Conservation (phyloP, 2,797 vertebrate genomes). For the Phoeniculus purpureus region DNA sequence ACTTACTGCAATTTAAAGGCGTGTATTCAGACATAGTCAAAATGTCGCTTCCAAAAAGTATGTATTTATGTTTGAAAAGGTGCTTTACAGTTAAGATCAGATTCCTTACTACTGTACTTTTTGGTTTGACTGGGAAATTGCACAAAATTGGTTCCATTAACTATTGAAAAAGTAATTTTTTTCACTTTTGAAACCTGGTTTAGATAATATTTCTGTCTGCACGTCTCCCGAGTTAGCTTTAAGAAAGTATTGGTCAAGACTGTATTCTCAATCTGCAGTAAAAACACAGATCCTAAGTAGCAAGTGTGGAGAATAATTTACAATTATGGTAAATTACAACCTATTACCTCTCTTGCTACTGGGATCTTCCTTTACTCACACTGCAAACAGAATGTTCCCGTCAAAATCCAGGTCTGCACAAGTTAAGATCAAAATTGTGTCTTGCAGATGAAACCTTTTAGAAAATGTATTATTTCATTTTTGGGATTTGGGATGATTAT, state of each 20-base stretch:
- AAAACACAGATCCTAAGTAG: not conserved
- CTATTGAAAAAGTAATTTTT: not conserved
- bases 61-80: not conserved
- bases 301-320: not conserved
- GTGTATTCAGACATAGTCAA: not conserved
- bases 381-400: not conserved
- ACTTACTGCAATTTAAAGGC: not conserved
- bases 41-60: not conserved
- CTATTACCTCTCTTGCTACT: not conserved
- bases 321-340: not conserved
- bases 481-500: not conserved
- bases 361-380: not conserved
- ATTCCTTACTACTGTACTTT: not conserved
- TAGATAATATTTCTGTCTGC: not conserved
- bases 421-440: not conserved
- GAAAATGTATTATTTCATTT: not conserved
- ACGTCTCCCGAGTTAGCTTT: not conserved
- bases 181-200: not conserved
- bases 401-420: not conserved
- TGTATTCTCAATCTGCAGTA: not conserved
- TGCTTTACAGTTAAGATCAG: not conserved
- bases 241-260: not conserved
- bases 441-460: not conserved
- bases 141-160: not conserved
- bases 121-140: not conserved